Conservation (phyloP, 2,888 invertebrate species). For the Agrotis ipsilon region DNA sequence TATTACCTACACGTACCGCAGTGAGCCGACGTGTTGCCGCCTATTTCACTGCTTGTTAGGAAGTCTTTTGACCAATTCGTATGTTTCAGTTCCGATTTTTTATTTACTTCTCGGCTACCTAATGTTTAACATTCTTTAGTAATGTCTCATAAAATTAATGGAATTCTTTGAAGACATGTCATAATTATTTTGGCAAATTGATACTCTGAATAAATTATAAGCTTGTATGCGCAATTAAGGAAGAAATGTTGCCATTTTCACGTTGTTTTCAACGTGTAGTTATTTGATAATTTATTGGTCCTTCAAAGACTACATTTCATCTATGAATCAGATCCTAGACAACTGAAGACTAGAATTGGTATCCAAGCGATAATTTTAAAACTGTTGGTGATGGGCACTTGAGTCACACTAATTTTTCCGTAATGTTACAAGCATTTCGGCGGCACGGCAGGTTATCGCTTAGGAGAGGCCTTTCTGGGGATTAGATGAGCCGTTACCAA, state of each 20-base stretch:
- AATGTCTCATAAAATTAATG: constrained; percentile 25
- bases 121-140: constrained; percentile 32
- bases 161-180: constrained; percentile 20
- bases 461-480: constrained; percentile 72
- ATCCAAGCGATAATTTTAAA: constrained; percentile 47
- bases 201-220: constrained; percentile 48
- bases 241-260: constrained; percentile 43
- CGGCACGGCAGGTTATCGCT: constrained; percentile 68
- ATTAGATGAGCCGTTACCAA: constrained; percentile 67
- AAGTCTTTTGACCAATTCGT: constrained; percentile 63
- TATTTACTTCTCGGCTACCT: constrained; percentile 30
- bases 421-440: constrained; percentile 70
- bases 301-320: constrained; percentile 37
- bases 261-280: constrained; percentile 43
- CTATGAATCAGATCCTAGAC: constrained; percentile 47
- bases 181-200: constrained; percentile 50
- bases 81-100: constrained; percentile 46
- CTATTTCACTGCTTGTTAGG: constrained; percentile 70
- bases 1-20: constrained; percentile 76
- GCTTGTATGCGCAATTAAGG: constrained; percentile 40
- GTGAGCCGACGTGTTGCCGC: constrained; percentile 68
- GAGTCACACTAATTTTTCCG: constrained; percentile 69
- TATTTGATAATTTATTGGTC: constrained; percentile 29
- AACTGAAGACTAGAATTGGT: constrained; percentile 33
- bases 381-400: constrained; percentile 58